Percentiles rank a stretch among this genome's conserved stretches.
phyloP scores from a whole-genome alignment of 2,797 vertebrate genomes.

The Thunnus albacares region DNA sequence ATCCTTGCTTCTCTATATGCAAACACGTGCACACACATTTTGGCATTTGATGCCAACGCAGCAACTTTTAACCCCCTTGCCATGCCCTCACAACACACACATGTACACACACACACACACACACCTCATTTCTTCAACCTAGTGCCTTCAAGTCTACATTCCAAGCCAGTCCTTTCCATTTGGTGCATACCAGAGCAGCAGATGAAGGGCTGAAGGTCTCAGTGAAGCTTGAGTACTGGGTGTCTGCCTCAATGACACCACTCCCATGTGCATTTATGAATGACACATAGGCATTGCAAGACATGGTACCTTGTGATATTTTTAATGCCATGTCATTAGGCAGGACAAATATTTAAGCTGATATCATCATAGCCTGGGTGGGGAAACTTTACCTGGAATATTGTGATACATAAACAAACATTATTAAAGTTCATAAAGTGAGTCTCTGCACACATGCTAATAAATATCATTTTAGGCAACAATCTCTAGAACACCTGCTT shows the following conservation, averaged over 20 bases:
- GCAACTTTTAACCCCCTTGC: constrained; percentile 21
- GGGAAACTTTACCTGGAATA: background rate
- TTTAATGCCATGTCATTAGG: background rate
- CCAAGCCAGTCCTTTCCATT: constrained; percentile 23
- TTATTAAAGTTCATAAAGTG: background rate
- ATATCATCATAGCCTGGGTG: too few relatives aligned
- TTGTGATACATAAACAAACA: background rate
- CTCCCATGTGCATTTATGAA: background rate
- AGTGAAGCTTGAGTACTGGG: background rate
- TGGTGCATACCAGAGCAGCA: constrained; percentile 52
- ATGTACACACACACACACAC: constrained; percentile 11
- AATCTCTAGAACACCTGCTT: background rate
- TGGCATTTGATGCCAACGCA: constrained; percentile 46
- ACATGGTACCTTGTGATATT: too few relatives aligned
- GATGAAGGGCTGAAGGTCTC: constrained; percentile 26
- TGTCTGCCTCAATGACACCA: background rate
- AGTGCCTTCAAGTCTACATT: constrained; percentile 62
- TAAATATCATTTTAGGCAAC: background rate
- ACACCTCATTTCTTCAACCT: background rate
- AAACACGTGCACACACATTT: constrained; percentile 16
- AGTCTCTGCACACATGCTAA: background rate
- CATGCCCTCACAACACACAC: constrained; percentile 8
- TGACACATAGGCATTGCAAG: background rate
- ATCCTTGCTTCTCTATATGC: constrained; percentile 27
- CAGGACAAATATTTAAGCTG: background rate